Evolutionary conservation across 53 echinoderm and acorn worm species (phyloP).

Genomic region (Temnopleurus reevesii): DNA sequence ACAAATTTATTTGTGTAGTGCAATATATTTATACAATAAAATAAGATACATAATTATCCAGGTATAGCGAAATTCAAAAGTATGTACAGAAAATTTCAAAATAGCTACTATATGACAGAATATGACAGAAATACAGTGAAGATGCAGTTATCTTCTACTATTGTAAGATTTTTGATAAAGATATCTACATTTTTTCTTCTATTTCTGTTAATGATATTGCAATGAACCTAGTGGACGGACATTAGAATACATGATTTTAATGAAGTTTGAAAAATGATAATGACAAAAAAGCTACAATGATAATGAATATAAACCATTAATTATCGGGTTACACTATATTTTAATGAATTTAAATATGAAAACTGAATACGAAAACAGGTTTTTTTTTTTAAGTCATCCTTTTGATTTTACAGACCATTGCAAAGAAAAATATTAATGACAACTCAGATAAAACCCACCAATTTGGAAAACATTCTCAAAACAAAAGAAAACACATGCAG

Average conservation of each 20-base stretch:
- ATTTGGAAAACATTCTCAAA: no score
- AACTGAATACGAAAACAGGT: no score
- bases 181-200: background rate
- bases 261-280: no score
- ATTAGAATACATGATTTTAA: background rate
- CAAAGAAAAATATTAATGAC: no score
- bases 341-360: no score
- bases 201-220: background rate
- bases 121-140: background rate
- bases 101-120: background rate
- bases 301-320: no score
- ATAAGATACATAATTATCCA: background rate
- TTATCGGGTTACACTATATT: no score
- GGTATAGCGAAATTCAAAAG: background rate
- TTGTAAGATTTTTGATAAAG: background rate
- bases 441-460: no score
- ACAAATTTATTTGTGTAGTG: constrained; percentile 51
- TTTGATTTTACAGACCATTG: no score
- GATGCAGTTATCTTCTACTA: background rate
- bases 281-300: no score
- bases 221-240: constrained; percentile 13
- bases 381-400: no score
- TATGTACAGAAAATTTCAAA: constrained; percentile 22
- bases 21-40: constrained; percentile 39
- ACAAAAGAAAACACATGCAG: no score